Evolutionary conservation across 2,113 vertebrate genomes (phyloP), one percentile per base, ranked within the genome.

Genomic region (Saguinus imperator): DNA sequence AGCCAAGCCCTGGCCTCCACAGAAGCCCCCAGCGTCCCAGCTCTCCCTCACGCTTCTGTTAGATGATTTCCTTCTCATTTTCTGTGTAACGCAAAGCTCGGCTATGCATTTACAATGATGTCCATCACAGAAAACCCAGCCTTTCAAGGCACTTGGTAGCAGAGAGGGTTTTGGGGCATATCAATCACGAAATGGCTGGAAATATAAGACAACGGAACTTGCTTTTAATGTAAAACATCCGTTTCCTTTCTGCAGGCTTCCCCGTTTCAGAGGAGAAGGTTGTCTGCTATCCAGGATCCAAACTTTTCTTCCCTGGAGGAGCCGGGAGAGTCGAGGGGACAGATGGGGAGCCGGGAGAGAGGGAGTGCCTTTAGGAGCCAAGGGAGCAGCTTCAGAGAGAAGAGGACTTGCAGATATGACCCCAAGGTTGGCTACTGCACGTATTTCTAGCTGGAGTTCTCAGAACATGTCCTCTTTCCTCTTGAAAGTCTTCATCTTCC

Each of bases 11-110:
- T 21, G 23, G 1, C 52, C 55, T 14, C 32, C 75, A 25, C 23
- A 25, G 12, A 55, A 40, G 17, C 4, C 61, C 17, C 21, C 14
- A 2, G 29, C 6, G 2, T 2, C 37, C 4, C 29, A 32, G 1
- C 45, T 13, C 18, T 37, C 25, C n/a, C 50, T n/a, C 18, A 48
- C 0, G 16, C 16, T 37, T 50, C 45, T 70, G 48, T 86, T 89
- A 72, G 5, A 72, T 37, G 21, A 25, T 40, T 72, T 70, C 18
- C 61, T 79, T 27, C 73, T 55, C 25, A 32, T 40, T 79, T 90
- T 64, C 64, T 45, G 8, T 8, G 8, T 8, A 70, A 43, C 4
- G 14, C 13, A 86, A 73, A 40, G 21, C 37, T 73, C 5, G 3
- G 70, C 70, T 40, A 23, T n/a, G 12, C 83, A 64, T 40, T 70